phyloP scores from a whole-genome alignment of 2,797 vertebrate genomes.

The Ataeniobius toweri region DNA sequence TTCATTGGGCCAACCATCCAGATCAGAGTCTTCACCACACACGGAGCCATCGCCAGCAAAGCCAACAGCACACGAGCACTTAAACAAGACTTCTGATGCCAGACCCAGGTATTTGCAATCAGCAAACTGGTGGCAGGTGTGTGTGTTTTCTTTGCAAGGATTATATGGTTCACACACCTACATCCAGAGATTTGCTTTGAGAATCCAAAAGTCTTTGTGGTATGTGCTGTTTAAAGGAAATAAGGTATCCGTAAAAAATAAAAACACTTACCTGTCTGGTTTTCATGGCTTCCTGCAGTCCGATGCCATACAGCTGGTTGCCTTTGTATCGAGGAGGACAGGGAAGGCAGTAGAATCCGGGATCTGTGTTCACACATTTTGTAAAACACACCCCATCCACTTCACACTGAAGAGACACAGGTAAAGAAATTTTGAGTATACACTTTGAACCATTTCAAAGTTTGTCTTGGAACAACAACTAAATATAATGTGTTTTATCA shows the following conservation, averaged over 20 bases:
- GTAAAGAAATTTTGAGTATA: conserved; percentile 6
- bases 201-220: conserved; percentile 3
- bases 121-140: conserved; percentile 89
- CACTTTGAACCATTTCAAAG: not conserved
- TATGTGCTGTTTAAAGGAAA: not conserved
- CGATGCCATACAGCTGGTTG: conserved; percentile 88
- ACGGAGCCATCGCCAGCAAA: conserved; percentile 92
- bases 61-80: conserved; percentile 89
- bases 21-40: conserved; percentile 94
- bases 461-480: not conserved
- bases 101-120: conserved; percentile 91
- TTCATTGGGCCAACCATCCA: conserved; percentile 96
- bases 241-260: not conserved
- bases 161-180: conserved; percentile 96
- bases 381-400: conserved; percentile 89
- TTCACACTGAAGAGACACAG: conserved; percentile 82
- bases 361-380: conserved; percentile 92
- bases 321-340: conserved; percentile 94
- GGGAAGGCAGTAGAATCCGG: conserved; percentile 93
- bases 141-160: conserved; percentile 93
- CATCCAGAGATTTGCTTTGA: conserved; percentile 3
- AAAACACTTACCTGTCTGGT: conserved; percentile 86
- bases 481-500: not conserved
- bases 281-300: conserved; percentile 83
- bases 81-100: conserved; percentile 91